phyloP scores from a whole-genome alignment of 2,113 vertebrate species.

The Cryptotis parvus region DNA sequence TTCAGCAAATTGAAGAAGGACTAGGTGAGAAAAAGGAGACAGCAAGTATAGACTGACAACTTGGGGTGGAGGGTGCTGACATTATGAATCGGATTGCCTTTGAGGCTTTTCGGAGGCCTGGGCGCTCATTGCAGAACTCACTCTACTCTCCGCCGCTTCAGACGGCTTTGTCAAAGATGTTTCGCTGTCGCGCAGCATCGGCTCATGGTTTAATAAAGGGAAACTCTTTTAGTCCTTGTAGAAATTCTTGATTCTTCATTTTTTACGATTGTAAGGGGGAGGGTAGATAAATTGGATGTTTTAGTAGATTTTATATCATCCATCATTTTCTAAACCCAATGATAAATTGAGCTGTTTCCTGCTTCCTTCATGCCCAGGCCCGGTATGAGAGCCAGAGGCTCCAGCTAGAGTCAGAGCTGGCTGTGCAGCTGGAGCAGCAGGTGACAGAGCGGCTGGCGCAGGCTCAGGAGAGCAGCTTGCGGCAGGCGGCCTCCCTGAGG shows the following conservation, averaged over 20 bases:
- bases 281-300: background rate
- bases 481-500: slow-evolving; percentile 80
- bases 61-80: background rate
- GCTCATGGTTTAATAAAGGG: background rate
- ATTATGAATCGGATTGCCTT: background rate
- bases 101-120: background rate
- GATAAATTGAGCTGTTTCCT: background rate
- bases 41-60: background rate
- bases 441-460: slow-evolving; percentile 83
- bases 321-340: background rate
- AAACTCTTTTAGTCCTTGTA: background rate
- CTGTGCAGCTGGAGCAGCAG: slow-evolving; percentile 86
- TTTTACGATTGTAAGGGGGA: background rate
- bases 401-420: slow-evolving; percentile 87
- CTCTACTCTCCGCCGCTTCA: background rate
- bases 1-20: background rate
- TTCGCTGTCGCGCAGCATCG: background rate
- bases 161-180: background rate
- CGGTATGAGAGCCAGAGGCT: slow-evolving; percentile 87
- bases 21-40: background rate
- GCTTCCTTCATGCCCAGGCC: slow-evolving; percentile 75
- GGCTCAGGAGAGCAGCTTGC: slow-evolving; percentile 85
- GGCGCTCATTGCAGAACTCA: background rate
- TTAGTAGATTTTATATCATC: background rate
- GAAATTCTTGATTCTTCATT: background rate